Evolutionary conservation across 2,797 vertebrate species (phyloP), one percentile per base, ranked within the genome.

Genomic region (Luscinia luscinia): DNA sequence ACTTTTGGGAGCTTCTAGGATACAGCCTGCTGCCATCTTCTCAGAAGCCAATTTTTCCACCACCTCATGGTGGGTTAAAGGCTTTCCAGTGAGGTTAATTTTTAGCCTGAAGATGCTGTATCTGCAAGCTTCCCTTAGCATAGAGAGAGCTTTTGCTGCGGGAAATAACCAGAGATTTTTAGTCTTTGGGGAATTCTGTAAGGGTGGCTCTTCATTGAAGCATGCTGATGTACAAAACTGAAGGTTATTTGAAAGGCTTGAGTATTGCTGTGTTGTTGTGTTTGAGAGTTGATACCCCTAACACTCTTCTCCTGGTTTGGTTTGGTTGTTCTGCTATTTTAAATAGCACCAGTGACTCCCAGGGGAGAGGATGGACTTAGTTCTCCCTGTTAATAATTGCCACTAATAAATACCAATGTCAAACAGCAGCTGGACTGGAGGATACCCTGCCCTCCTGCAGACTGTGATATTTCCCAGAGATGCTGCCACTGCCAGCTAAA

Each of bases 301-400:
- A 36, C 15, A 89, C 9, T 45, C 49, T 80, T 72, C 8, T 84
- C 2, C 58, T 69, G 10, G 5, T 75, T 93, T 90, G 36, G 6
- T 82, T 95, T 90, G 12, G 22, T 61, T 61, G 18, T 68, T 87
- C 69, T 83, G 36, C 40, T 85, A n/a, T 76, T 94, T 81, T 67
- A 70, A 94, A 91, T 34, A 76, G 62, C 0, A 3, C 4, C 23
- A 59, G 34, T 1, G 4, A 32, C 57, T 68, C 49, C 27, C 57
- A 83, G 7, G 12, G 41, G 34, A 85, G 38, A 75, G 41, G 38
- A 69, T 76, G 51, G 48, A 78, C 63, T 91, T 84, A 48, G 40
- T 27, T 84, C 48, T 63, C 45, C 41, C 19, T 73, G 22, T 81
- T 92, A 84, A n/a, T 86, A 81, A 57, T 81, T 94, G 84, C n/a